Evolutionary conservation across 2,797 vertebrate genomes (phyloP), one percentile per base, ranked within the genome.

Genomic region (Tinamus major): DNA sequence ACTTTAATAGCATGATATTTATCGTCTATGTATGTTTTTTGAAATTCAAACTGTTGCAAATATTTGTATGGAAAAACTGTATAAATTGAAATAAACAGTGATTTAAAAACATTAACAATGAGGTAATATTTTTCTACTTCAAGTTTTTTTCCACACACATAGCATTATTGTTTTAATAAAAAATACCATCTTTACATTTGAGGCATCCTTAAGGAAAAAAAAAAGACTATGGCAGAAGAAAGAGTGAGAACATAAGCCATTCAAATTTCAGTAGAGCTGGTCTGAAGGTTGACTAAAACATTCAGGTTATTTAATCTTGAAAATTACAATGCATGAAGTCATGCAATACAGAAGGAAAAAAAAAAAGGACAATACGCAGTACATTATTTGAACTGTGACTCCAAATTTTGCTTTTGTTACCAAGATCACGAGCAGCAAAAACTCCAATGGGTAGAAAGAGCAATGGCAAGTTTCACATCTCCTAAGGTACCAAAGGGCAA

Each of bases 1-100:
- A 99, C 99, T 99, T 99, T 99, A 99, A 99, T 99, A 99, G 99
- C 99, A 99, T 99, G 99, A 98, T 98, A 99, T 99, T 99, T 99
- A 99, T 99, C 97, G 98, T 99, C 98, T 98, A 98, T 99, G 98
- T 99, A 99, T 98, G 98, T 97, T 98, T 98, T 97, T 98, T 98
- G 98, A 98, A 98, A 98, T 97, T 98, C 96, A 98, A 98, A 97
- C 97, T 98, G 98, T 98, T 98, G 98, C 98, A 98, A 98, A 98
- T 98, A 98, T 99, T 99, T 98, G 98, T 99, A 99, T 98, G 98
- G 97, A 97, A 97, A 98, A 96, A 93, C 96, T 98, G 98, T 97
- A 98, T 97, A 98, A 98, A 98, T 97, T 98, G 93, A 96, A 98
- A 98, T 98, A 98, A 98, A 98, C 94, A 94, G 96, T 97, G 97